phyloP scores from a whole-genome alignment of 2,113 vertebrate species.

The Alouatta palliata region DNA sequence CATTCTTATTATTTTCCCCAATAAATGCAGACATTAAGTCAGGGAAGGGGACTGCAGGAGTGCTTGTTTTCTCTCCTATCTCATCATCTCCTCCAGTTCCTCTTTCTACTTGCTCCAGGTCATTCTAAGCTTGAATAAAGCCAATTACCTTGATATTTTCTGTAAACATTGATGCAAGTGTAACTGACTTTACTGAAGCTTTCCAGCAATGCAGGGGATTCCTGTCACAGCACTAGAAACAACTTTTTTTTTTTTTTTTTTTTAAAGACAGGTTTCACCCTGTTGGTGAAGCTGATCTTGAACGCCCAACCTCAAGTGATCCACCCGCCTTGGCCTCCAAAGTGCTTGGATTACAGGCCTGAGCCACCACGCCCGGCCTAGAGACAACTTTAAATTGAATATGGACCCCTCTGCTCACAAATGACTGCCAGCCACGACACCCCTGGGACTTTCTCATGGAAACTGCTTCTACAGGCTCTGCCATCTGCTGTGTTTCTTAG shows the following conservation, averaged over 20 bases:
- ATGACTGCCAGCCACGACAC: rapidly evolving
- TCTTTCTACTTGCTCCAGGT: not conserved
- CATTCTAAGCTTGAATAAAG: not conserved
- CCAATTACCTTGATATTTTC: not conserved
- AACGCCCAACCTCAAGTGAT: too few species aligned
- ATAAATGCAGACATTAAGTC: not conserved
- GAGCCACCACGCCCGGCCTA: too few species aligned
- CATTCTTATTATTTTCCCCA: not conserved
- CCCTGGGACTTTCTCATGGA: not conserved
- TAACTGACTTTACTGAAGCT: not conserved
- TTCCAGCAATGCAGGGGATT: not conserved
- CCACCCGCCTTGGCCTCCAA: too few species aligned
- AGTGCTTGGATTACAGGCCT: too few species aligned
- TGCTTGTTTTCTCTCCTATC: not conserved
- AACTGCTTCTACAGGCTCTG: not conserved
- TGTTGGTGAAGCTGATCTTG: too few species aligned
- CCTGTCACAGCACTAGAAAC: not conserved
- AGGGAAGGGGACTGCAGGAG: too few species aligned
- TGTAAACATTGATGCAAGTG: not conserved
- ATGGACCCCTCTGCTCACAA: not conserved
- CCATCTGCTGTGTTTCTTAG: not conserved
- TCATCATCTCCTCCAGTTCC: not conserved
- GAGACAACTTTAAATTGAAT: not conserved
- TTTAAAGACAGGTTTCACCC: too few species aligned
- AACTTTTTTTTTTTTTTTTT: not conserved